phyloP scores from a whole-genome alignment of 2,797 vertebrate species.

The Helarctos malayanus region DNA sequence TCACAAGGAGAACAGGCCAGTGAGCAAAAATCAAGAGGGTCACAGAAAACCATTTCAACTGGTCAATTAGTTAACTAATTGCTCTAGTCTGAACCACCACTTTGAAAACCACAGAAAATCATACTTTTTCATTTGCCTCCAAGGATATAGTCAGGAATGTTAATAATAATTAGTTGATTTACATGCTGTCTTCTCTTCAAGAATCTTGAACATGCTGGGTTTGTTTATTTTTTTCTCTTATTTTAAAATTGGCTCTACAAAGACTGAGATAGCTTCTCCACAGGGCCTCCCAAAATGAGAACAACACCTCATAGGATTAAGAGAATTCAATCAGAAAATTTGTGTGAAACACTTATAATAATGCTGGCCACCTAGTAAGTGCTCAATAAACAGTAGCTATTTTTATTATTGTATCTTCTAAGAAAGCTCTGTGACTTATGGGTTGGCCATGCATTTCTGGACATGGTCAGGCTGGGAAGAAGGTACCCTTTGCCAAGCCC shows the following conservation, averaged over 20 bases:
- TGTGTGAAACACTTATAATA: not conserved
- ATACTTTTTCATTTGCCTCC: conserved; percentile 35
- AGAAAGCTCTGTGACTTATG: not conserved
- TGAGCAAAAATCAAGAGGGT: not conserved
- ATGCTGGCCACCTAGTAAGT: not conserved
- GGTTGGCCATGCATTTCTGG: not conserved
- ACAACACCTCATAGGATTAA: conserved; percentile 62
- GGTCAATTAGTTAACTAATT: conserved; percentile 64
- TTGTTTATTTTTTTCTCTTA: conserved; percentile 74
- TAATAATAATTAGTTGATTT: conserved; percentile 76
- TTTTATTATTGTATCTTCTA: not conserved
- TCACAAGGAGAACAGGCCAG: not conserved
- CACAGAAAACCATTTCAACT: conserved; percentile 51
- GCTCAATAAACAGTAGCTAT: conserved; percentile 33
- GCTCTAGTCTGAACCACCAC: conserved; percentile 53
- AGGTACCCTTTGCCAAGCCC: not conserved
- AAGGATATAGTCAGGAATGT: conserved; percentile 65
- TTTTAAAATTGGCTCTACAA: conserved; percentile 72
- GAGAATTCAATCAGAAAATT: conserved; percentile 67
- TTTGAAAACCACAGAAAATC: conserved; percentile 61
- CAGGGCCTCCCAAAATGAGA: conserved; percentile 62
- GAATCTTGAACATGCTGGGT: conserved; percentile 72
- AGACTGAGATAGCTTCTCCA: conserved; percentile 67
- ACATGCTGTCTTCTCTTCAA: conserved; percentile 76
- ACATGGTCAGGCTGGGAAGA: not conserved